phyloP scores from a whole-genome alignment of 2,888 invertebrate species.

The Candidula unifasciata region DNA sequence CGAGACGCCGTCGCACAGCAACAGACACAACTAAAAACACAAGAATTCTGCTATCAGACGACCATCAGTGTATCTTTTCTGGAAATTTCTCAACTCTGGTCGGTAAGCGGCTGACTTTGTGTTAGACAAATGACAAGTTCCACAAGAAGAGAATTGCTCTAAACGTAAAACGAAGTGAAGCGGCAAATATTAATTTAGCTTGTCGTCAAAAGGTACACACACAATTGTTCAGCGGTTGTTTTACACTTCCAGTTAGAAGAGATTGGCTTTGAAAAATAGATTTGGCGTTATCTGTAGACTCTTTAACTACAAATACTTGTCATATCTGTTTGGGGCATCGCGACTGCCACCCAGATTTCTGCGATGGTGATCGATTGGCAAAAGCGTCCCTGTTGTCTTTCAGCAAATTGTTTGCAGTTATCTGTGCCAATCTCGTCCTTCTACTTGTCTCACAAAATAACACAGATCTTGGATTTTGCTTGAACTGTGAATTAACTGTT shows the following conservation, averaged over 20 bases:
- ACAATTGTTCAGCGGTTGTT: not conserved
- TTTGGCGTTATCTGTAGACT: not conserved
- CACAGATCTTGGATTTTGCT: not conserved
- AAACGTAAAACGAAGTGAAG: not conserved
- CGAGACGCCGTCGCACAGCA: no score
- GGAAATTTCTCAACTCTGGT: not conserved
- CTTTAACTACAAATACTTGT: not conserved
- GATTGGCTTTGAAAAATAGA: not conserved
- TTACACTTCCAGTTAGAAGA: not conserved
- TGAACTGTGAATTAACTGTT: not conserved
- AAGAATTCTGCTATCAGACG: no score
- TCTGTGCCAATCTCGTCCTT: conserved; percentile 10
- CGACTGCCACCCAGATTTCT: conserved; percentile 9
- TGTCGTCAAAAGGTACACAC: not conserved
- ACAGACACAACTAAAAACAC: no score
- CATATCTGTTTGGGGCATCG: conserved; percentile 20
- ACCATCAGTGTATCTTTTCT: not conserved
- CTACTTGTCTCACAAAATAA: not conserved
- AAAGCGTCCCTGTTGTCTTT: conserved; percentile 12
- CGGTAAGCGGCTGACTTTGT: not conserved
- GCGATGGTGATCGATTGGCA: conserved; percentile 15
- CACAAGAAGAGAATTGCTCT: not conserved
- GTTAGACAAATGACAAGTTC: not conserved
- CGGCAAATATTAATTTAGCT: not conserved
- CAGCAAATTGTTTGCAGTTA: not conserved